phyloP scores from a whole-genome alignment of 2,888 invertebrate genomes.

The Pandemis corylana region DNA sequence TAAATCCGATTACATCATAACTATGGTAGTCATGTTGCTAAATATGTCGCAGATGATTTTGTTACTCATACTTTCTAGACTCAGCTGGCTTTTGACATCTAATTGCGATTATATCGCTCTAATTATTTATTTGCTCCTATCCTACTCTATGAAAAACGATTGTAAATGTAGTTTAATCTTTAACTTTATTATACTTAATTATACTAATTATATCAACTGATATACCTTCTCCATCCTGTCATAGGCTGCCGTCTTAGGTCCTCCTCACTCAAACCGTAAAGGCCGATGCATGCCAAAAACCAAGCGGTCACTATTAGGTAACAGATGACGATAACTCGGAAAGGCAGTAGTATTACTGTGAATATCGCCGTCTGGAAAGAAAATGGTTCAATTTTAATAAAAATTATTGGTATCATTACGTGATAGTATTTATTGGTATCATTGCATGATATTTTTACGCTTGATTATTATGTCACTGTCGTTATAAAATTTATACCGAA shows the following conservation, averaged over 20 bases:
- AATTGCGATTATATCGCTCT: not conserved
- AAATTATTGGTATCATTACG: too few species aligned
- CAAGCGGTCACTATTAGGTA: constrained; percentile 92
- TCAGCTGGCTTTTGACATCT: not conserved
- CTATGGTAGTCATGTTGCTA: too few species aligned
- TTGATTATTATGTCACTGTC: not conserved
- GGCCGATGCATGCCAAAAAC: constrained; percentile 92
- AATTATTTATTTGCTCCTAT: not conserved
- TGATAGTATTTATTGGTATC: too few species aligned
- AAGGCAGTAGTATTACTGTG: constrained; percentile 92
- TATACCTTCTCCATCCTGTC: constrained; percentile 95
- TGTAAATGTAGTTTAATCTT: not conserved
- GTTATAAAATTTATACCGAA: not conserved
- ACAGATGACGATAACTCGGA: constrained; percentile 91
- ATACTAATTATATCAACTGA: not conserved
- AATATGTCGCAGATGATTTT: not conserved
- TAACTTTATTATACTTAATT: not conserved
- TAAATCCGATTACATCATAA: not conserved
- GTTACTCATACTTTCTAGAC: not conserved
- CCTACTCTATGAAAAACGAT: not conserved
- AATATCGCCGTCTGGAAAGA: constrained; percentile 92
- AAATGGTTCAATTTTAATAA: not conserved
- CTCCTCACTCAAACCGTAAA: constrained; percentile 91
- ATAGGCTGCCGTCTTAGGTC: constrained; percentile 92
- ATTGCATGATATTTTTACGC: not conserved